Evolutionary conservation across 2,113 vertebrate genomes (phyloP), one percentile per base, ranked within the genome.

Genomic region (Ophthalmolycus amberensis): DNA sequence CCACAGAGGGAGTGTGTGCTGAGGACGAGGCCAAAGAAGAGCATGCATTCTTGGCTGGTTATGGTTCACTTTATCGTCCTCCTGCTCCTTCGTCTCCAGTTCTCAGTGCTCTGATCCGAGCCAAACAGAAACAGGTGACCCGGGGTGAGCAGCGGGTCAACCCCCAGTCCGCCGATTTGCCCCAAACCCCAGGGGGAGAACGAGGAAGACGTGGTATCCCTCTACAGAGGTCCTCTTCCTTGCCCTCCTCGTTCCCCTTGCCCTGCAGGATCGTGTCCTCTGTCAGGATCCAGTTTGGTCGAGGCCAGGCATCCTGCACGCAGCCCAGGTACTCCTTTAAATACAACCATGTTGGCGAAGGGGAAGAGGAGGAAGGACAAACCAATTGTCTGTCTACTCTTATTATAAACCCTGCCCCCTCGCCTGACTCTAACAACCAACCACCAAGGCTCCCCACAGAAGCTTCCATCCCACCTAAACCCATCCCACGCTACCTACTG

Each of bases 201-300:
- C 15, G 66, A 89, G 94, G 63, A 25, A 71, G 79, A 90, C 93
- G 0, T 87, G 93, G 69, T 86, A 85, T 87, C 82, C 96, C 96
- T 16, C 85, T 99, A 3, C 93, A 96, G 85, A 95, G 98, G 42
- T 97, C 98, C 76, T 96, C 96, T 68, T 99, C 98, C n/a, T 91
- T 99, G 63, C 98, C 98, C 6, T 90, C 94, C 60, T 94, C 97
- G 0, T 77, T 97, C 38, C 76, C 96, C 52, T 96, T 85, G 59
- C 97, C 97, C 0, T 91, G 96, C 9, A 95, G 92, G 71, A 96
- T 98, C 0, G 97, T 99, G 63, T 98, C 98, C 38, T 97, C 97
- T 4, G 93, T 99, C 75, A 97, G 96, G 25, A 96, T 99, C 64
- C 96, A 96, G 64, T 89, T 99, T 15, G 94, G 95, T 52, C 94